These are phyloP conservation scores for Myripristis jacobus DNA, from an alignment of 2,797 vertebrate genomes.

Conservation along the genomic window DNA sequence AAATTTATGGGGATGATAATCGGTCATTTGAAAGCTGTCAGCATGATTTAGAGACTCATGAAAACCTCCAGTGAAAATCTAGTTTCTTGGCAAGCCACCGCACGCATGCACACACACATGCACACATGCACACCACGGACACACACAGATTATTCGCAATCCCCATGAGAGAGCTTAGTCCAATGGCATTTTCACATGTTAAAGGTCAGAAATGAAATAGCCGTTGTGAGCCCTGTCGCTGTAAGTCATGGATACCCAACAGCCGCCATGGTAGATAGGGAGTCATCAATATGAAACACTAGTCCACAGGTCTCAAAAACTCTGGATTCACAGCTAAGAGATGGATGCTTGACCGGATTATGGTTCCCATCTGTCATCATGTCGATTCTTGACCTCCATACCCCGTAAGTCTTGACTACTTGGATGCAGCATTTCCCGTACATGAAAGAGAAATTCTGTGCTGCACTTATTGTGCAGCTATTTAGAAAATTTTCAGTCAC, in stretches of 20 bases:
- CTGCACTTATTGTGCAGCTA: neutral
- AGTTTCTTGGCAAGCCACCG: constrained; percentile 61
- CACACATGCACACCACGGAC: constrained; percentile 5
- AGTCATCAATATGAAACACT: constrained; percentile 45
- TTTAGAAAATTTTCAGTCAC: neutral
- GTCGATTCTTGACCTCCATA: constrained; percentile 15
- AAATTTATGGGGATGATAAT: constrained; percentile 61
- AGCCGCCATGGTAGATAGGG: constrained; percentile 17
- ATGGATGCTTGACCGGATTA: constrained; percentile 36
- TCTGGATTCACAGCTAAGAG: neutral
- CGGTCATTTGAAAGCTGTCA: constrained; percentile 65
- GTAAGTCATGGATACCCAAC: constrained; percentile 40
- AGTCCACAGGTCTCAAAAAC: constrained; percentile 52
- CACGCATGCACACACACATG: constrained; percentile 19
- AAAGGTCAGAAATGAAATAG: constrained; percentile 72
- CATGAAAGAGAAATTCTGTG: constrained; percentile 7
- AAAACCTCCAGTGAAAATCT: constrained; percentile 66
- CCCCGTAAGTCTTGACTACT: constrained; percentile 9
- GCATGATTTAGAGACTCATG: constrained; percentile 63
- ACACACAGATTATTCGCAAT: constrained; percentile 64
- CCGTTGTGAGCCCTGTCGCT: constrained; percentile 6
- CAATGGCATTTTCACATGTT: constrained; percentile 72
- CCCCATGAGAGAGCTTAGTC: constrained; percentile 59
- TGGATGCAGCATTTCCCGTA: constrained; percentile 4
- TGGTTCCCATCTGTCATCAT: constrained; percentile 31